Conservation (phyloP, 2,888 invertebrate species). For the Machimus atricapillus region DNA sequence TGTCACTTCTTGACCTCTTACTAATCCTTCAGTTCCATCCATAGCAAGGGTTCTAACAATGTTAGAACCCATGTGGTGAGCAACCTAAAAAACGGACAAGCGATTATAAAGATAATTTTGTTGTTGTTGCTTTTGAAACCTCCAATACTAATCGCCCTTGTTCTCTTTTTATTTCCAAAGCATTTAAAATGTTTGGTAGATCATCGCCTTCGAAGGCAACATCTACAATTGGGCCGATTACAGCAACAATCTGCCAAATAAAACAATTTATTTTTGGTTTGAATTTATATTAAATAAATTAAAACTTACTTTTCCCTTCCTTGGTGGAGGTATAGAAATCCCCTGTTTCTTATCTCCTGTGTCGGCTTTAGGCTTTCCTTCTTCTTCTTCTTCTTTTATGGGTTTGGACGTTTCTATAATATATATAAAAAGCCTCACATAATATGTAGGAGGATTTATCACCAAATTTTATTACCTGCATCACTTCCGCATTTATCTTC, state of each 20-base stretch:
- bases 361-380: background rate
- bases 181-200: conserved; percentile 92
- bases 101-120: background rate
- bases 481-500: background rate
- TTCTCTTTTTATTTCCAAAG: conserved; percentile 88
- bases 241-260: conserved; percentile 72
- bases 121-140: conserved; percentile 64
- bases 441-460: background rate
- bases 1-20: conserved; percentile 80
- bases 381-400: background rate
- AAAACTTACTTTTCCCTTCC: background rate
- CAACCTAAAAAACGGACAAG: conserved; percentile 56
- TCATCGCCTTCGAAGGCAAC: conserved; percentile 86
- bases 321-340: background rate
- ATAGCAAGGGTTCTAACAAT: conserved; percentile 91
- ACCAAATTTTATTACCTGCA: background rate
- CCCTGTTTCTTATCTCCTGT: background rate
- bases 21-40: conserved; percentile 92
- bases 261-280: background rate
- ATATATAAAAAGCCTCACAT: background rate
- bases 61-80: conserved; percentile 92
- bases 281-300: background rate
- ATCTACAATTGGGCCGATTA: conserved; percentile 97
- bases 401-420: background rate
- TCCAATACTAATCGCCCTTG: conserved; percentile 81